Conservation (phyloP, 2,888 invertebrate genomes). For the Mythimna impura region DNA sequence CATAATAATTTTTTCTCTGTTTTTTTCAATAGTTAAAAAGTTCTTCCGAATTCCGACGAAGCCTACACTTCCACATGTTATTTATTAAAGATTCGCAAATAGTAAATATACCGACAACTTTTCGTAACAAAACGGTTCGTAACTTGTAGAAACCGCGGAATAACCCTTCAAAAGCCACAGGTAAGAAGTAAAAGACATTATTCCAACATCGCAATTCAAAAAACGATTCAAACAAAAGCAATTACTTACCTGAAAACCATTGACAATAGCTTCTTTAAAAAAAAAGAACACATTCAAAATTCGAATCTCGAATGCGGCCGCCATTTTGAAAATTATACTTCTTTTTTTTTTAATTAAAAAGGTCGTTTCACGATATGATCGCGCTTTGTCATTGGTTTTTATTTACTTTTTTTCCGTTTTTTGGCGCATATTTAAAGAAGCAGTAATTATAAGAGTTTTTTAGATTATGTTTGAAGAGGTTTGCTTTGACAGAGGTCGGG, state of each 20-base stretch:
- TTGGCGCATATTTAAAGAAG: constrained; percentile 66
- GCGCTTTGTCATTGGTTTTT: constrained; percentile 71
- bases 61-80: too few species aligned
- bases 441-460: constrained; percentile 63
- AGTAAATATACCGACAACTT: too few species aligned
- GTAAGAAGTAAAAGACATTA: not conserved
- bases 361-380: constrained; percentile 74
- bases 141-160: not conserved
- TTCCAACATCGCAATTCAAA: constrained; percentile 24
- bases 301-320: constrained; percentile 64
- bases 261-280: constrained; percentile 59
- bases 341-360: constrained; percentile 76
- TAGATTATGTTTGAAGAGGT: constrained; percentile 53
- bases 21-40: too few species aligned
- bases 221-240: constrained; percentile 53
- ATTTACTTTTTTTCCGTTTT: constrained; percentile 65
- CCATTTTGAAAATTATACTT: constrained; percentile 76
- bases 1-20: too few species aligned
- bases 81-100: too few species aligned
- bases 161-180: constrained; percentile 28
- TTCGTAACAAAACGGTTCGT: not conserved
- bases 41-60: too few species aligned
- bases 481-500: constrained; percentile 41
- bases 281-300: constrained; percentile 63
- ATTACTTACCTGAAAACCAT: constrained; percentile 55